Evolutionary conservation across 2,113 vertebrate species (phyloP).

Genomic region (Lates calcarifer): DNA sequence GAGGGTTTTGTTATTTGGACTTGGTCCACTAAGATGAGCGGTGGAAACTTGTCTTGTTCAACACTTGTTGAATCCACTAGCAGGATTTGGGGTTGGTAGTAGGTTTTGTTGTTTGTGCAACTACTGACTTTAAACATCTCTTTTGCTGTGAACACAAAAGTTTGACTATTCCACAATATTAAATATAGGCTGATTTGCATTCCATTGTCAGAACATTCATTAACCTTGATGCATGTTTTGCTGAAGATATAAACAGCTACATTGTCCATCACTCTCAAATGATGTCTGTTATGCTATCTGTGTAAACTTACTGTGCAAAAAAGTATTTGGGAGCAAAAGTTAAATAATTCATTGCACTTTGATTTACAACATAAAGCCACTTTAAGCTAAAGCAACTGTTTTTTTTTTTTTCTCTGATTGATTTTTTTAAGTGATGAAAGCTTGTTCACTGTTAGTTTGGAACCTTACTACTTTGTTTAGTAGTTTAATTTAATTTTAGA

Average conservation of each 20-base stretch:
- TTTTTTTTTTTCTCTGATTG: constrained; percentile 19
- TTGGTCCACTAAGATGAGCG: no score
- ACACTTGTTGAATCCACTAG: no score
- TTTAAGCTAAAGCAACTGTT: background rate
- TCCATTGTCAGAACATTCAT: no score
- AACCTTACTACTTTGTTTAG: constrained; percentile 8
- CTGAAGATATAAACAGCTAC: background rate
- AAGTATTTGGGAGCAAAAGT: background rate
- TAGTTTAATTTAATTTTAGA: constrained; percentile 20
- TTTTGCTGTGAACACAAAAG: no score
- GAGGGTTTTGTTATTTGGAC: no score
- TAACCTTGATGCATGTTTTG: background rate
- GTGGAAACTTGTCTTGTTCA: no score
- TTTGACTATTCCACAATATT: no score
- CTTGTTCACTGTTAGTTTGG: constrained; percentile 5
- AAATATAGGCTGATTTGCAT: no score
- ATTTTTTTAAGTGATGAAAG: constrained; percentile 56
- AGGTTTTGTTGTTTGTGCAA: no score
- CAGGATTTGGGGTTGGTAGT: no score
- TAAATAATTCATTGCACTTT: background rate
- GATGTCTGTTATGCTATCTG: background rate
- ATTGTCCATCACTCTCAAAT: background rate
- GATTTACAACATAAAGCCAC: background rate
- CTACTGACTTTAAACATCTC: no score
- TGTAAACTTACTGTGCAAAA: no score